Evolutionary conservation across 1,140 invertebrate genomes (phyloP), one percentile per base, ranked within the genome.

Genomic region (Campoletis sonorensis): DNA sequence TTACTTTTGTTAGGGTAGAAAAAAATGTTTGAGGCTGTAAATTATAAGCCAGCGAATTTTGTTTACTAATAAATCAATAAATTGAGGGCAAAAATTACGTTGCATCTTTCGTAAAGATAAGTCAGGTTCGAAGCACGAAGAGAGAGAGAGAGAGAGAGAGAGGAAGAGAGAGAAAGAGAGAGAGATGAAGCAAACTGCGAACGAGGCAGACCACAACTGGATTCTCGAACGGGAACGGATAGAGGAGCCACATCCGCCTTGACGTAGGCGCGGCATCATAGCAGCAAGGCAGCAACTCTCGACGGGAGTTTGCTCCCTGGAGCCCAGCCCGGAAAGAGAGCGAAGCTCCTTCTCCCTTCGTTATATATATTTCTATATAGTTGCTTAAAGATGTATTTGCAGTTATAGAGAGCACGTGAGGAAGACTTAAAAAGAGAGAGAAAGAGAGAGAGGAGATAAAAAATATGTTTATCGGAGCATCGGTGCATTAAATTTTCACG

Each of bases 201-300:
- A 75, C 72, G 72, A 75, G 11, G 21, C 82, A 72, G 78, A 81
- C 83, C 86, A 67, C 61, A 87, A 87, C 87, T 86, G 81, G 85
- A 88, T 87, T 88, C 84, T 84, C 85, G 85, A 89, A 89, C 88
- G 87, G 85, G 87, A 90, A 90, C 88, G 85, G 81, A 84, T 84
- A 84, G 83, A 84, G 83, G 80, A 83, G 84, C 82, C 83, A 87
- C 86, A 88, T 88, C 87, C 87, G 87, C 86, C 87, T 84, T 81
- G 73, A 87, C 81, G 83, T 83, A 88, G 87, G 87, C 84, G 87
- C 87, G 87, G 87, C 86, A 84, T 77, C 61, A 58, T 81, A 79
- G 58, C 81, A 45, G 40, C 40, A 45, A 82, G 78, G 78, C 79
- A 72, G 79, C 75, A 77, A 40, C 72, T 23, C 75, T 77, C 79